Conservation (phyloP, 1,140 invertebrate genomes). For the Heterodera schachtii region DNA sequence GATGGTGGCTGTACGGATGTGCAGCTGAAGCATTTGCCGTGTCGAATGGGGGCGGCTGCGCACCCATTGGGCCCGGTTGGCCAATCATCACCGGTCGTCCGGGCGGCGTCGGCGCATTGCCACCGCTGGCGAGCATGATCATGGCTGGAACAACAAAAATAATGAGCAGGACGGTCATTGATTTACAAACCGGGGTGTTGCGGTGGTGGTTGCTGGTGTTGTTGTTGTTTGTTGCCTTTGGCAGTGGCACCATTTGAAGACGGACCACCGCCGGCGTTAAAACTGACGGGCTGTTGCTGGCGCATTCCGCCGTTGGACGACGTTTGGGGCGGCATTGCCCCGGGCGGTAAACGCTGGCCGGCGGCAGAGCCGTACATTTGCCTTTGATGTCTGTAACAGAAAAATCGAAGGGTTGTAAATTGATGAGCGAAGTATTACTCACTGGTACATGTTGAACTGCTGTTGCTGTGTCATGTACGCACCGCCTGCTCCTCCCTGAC, state of each 20-base stretch:
- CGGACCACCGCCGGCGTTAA: background rate
- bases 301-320: background rate
- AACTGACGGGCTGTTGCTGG: background rate
- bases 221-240: background rate
- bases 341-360: background rate
- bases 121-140: background rate
- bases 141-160: background rate
- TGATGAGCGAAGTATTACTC: background rate
- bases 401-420: no score
- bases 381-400: background rate
- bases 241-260: background rate
- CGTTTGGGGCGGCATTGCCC: background rate
- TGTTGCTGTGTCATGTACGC: background rate
- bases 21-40: background rate
- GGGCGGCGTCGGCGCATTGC: constrained; percentile 21
- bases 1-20: background rate
- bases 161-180: background rate
- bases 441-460: background rate
- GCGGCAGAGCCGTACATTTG: background rate
- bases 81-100: constrained; percentile 11
- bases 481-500: no score
- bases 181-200: background rate
- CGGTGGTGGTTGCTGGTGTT: background rate
- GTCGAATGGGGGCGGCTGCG: constrained; percentile 6
- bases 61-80: constrained; percentile 6